Percentiles rank a stretch among this genome's conserved stretches.
These are phyloP conservation scores for Netelia melanura DNA, from an alignment of 2,888 invertebrate species.

Conservation along the genomic window DNA sequence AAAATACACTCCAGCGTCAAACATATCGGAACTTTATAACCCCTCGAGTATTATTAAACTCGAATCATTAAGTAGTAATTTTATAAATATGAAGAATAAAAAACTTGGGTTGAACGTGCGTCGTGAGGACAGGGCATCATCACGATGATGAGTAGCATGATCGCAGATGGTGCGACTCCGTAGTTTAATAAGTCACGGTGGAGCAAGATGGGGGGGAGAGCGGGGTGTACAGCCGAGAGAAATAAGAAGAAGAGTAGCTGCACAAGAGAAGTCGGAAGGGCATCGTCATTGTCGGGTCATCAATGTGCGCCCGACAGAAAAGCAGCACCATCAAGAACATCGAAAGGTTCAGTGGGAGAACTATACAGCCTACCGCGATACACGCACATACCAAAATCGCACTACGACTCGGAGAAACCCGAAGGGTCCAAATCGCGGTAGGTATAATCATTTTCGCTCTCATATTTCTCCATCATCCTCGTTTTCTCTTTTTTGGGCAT, in stretches of 20 bases:
- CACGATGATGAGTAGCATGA: conserved; percentile 57
- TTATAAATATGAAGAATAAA: conserved; percentile 14
- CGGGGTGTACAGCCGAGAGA: conserved; percentile 32
- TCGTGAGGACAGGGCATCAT: conserved; percentile 59
- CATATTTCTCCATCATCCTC: conserved; percentile 30
- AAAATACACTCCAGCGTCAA: background rate
- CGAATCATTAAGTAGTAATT: conserved; percentile 39
- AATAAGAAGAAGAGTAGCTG: conserved; percentile 49
- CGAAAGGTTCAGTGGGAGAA: conserved; percentile 37
- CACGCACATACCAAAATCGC: conserved; percentile 24
- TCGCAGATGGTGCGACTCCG: conserved; percentile 50
- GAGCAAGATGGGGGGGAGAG: background rate
- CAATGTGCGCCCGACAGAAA: conserved; percentile 61
- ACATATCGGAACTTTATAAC: conserved; percentile 32
- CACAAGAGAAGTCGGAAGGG: conserved; percentile 60
- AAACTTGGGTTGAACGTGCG: conserved; percentile 23
- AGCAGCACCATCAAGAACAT: conserved; percentile 51
- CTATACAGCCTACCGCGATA: background rate
- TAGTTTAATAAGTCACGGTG: conserved; percentile 47
- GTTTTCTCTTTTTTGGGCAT: conserved; percentile 12
- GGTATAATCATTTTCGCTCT: conserved; percentile 28
- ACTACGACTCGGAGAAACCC: background rate
- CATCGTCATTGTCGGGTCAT: conserved; percentile 70
- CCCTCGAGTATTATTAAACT: conserved; percentile 34
- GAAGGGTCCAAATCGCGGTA: conserved; percentile 17